Evolutionary conservation across 2,888 invertebrate genomes (phyloP), one percentile per base, ranked within the genome.

Genomic region (Epistrophella euchroma): DNA sequence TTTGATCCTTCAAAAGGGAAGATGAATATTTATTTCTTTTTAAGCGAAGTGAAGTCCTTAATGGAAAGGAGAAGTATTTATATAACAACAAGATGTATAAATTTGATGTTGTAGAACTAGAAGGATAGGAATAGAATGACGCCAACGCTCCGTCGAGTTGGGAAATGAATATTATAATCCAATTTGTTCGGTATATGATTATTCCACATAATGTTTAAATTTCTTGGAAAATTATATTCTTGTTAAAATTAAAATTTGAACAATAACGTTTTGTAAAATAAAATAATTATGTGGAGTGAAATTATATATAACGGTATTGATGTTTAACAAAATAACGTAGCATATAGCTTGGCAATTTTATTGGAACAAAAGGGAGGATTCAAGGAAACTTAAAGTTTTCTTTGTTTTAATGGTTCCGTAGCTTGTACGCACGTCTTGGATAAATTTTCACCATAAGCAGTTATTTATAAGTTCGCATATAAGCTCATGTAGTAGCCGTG

Each of bases 21-120:
- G 9, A 62, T 62, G 62, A 60, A 60, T 40, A 40, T 15, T 60
- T 62, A 15, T 62, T 62, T 43, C 9, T 5, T 28, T 28, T 11
- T 72, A 32, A 17, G 32, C 32, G 19, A 1, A 19, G 7, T 10
- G 11, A 58, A 37, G 22, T 60, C 6, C 17, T 22, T 15, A 15
- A 25, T 19, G 2, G 17, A 32, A 32, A 4, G 10, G n/a, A 9
- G 55, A 17, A 52, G 28, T 52, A 25, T 47, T 47, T 47, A 19
- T 19, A 19, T 47, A 37, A 37, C 1, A 19, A 10, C 10, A 10
- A 10, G 10, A 17, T 17, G n/a, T n/a, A 17, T 17, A 45, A 13
- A n/a, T 45, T 9, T 45, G 4, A 5, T 40, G 11, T n/a, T 43
- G 43, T 2, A 43, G 6, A n/a, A 13, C 11, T 15, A 11, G 40